phyloP scores from a whole-genome alignment of 2,888 invertebrate genomes.

The Toxonevra muliebris region DNA sequence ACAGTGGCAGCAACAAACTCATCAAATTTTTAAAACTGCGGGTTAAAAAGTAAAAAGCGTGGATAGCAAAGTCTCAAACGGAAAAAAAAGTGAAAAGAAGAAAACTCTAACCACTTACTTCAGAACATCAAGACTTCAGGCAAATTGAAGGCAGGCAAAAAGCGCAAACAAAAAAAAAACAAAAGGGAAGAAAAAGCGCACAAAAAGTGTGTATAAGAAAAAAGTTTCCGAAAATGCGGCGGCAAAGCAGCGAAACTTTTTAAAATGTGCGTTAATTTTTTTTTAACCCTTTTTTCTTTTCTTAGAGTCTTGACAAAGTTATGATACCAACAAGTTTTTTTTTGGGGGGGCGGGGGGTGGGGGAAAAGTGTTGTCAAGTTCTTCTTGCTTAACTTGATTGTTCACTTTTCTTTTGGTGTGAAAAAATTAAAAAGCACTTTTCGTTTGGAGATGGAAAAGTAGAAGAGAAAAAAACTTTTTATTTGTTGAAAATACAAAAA shows the following conservation, averaged over 20 bases:
- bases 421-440: constrained; percentile 1
- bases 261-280: too few relatives aligned
- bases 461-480: constrained; percentile 8
- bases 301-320: too few relatives aligned
- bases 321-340: too few relatives aligned
- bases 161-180: constrained; percentile 6
- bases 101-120: not conserved
- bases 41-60: not conserved
- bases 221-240: too few relatives aligned
- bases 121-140: constrained; percentile 26
- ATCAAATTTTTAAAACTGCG: constrained; percentile 24
- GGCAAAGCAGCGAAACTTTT: too few relatives aligned
- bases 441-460: not conserved
- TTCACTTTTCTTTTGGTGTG: not conserved
- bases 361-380: too few relatives aligned
- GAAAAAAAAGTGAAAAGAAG: not conserved
- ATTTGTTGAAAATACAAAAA: not conserved
- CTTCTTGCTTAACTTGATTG: too few relatives aligned
- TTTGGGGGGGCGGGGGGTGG: too few relatives aligned
- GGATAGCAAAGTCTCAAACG: not conserved
- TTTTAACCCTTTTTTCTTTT: too few relatives aligned
- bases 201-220: constrained; percentile 2
- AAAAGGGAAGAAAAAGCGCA: not conserved
- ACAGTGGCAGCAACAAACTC: constrained; percentile 24
- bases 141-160: constrained; percentile 20